Conservation (phyloP, 2,888 invertebrate species). For the Nebria salina region DNA sequence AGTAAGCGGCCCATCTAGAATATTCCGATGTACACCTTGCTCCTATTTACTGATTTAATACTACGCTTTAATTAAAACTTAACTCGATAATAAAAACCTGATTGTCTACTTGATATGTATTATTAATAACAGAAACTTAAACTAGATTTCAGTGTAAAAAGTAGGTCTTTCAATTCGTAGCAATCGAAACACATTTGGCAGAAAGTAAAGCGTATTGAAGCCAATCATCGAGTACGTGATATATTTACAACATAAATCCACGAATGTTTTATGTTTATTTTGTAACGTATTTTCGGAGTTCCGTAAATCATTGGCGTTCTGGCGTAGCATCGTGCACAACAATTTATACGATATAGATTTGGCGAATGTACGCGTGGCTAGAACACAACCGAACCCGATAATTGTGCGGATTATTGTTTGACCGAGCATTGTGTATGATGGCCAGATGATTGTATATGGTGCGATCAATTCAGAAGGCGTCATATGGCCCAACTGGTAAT, state of each 20-base stretch:
- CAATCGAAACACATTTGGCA: conserved; percentile 81
- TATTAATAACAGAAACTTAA: conserved; percentile 11
- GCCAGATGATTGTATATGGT: conserved; percentile 83
- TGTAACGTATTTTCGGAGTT: conserved; percentile 72
- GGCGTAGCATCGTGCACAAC: conserved; percentile 74
- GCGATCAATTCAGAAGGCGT: conserved; percentile 66
- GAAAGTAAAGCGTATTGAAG: conserved; percentile 77
- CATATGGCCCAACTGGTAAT: conserved; percentile 82
- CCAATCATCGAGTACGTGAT: conserved; percentile 83
- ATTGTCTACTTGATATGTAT: conserved; percentile 43
- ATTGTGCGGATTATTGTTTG: conserved; percentile 74
- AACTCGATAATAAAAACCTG: not conserved
- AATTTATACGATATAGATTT: conserved; percentile 77
- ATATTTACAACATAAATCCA: conserved; percentile 87
- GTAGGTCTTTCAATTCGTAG: conserved; percentile 82
- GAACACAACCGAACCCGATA: conserved; percentile 79
- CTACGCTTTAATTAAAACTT: not conserved
- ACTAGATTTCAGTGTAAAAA: conserved; percentile 85
- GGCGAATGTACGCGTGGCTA: conserved; percentile 73
- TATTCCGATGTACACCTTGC: no score
- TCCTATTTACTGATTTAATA: not conserved
- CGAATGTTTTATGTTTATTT: conserved; percentile 76
- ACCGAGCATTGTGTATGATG: conserved; percentile 77
- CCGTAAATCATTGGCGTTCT: conserved; percentile 73
- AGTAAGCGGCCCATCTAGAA: no score